Base-by-base conservation (phyloP, 2,797 vertebrate species). In the Rhinogobio ventralis region DNA sequence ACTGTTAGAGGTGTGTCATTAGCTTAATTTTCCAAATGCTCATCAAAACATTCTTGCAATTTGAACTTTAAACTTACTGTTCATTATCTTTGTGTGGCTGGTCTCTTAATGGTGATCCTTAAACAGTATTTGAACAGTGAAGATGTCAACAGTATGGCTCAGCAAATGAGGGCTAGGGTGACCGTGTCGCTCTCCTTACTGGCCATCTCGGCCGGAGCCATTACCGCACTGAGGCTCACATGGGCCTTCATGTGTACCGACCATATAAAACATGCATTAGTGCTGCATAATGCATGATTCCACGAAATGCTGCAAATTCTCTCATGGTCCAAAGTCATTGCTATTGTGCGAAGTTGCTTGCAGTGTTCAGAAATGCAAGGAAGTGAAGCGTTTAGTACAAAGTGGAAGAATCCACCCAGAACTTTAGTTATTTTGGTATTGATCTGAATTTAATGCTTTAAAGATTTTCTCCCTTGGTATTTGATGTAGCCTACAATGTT, bases 221-320 rank as follows among this genome's bases (percentile, higher is more conserved):
- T 76, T 42, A 45, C 33, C 49, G 7, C 42, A 13, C 55, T 66
- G 45, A 76, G 45, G 23, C 60, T 83, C 83, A 82, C 69, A 49
- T 51, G 55, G 68, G n/a, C 76, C 68, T 79, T 53, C 17, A 53
- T 79, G 76, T 73, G 42, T 85, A 72, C 68, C 15, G 68, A 51
- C 39, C 64, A 33, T 62, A 77, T 83, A 81, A 85, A 85, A 86
- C 71, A 75, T 85, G 83, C 85, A 83, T 68, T 73, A 81, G 45
- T 28, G 2, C 33, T 85, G 49, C 57, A 87, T 87, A 81, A 87
- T 81, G 51, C 67, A 77, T 68, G 76, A 66, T 64, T 85, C 55
- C 5, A 19, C n/a, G 57, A 64, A 51, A 33, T 19, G 28, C 53
- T 72, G n/a, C 20, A 9, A 28, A 64, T 55, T 82, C 28, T 69